These are phyloP conservation scores for Polyodon spathula DNA, from an alignment of 2,113 vertebrate genomes.

Conservation along the genomic window DNA sequence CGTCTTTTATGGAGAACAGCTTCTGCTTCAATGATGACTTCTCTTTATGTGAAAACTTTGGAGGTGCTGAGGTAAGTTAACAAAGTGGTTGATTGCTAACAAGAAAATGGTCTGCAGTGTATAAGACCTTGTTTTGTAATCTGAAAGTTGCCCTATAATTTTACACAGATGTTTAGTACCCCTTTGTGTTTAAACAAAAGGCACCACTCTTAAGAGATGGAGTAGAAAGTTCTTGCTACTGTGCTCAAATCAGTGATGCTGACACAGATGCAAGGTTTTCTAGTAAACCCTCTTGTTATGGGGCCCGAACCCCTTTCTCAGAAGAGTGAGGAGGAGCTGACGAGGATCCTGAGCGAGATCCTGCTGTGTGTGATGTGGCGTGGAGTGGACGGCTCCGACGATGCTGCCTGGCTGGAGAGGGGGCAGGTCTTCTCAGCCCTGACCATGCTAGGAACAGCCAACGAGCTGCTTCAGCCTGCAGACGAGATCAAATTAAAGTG, in stretches of 20 bases:
- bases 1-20: slow-evolving; percentile 45
- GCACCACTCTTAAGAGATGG: no score
- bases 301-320: slow-evolving; percentile 17
- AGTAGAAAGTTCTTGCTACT: no score
- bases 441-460: slow-evolving; percentile 75
- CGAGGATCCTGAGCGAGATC: slow-evolving; percentile 73
- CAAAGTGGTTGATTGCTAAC: neutral
- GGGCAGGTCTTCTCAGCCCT: slow-evolving; percentile 94
- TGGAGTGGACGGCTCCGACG: slow-evolving; percentile 86
- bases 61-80: slow-evolving; percentile 73
- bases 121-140: no score
- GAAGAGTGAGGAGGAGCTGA: slow-evolving; percentile 78
- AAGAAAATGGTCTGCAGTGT: neutral
- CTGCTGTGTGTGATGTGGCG: slow-evolving; percentile 83
- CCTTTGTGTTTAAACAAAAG: no score
- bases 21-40: slow-evolving; percentile 63
- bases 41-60: slow-evolving; percentile 67
- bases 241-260: no score
- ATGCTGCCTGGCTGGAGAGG: slow-evolving; percentile 79
- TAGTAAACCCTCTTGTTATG: no score
- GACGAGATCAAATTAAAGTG: slow-evolving; percentile 90
- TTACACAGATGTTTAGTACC: no score
- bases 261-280: no score
- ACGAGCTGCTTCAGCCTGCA: slow-evolving; percentile 75
- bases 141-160: no score